Evolutionary conservation across 2,888 invertebrate species (phyloP), one percentile per base, ranked within the genome.

Genomic region (Coleophora flavipennella): DNA sequence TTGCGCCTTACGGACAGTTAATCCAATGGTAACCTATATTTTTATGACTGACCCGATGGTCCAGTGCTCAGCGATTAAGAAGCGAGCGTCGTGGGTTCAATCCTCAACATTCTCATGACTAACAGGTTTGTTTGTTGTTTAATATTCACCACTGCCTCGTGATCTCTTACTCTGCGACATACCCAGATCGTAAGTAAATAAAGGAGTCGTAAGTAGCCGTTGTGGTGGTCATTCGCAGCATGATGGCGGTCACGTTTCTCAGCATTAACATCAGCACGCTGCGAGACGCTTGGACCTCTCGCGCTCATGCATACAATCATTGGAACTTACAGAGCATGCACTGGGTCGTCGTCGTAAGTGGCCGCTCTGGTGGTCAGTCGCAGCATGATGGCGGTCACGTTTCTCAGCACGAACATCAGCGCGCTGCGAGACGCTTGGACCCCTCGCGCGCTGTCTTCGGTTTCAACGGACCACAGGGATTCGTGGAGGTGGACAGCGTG

Each of bases 401-500:
- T 92, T 62, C 96, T 95, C 44, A 99, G 85, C 0, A 95, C 93
- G n/a, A 96, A 87, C 97, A 99, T 96, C 59, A 99, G 85, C 27
- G 92, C 90, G 65, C 68, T 87, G 70, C 69, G 88, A 41, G 62
- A 91, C 88, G 87, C 53, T n/a, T n/a, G n/a, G n/a, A n/a, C n/a
- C 75, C 46, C 1, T 46, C 49, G 11, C 46, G 46, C 13, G 13
- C 31, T 7, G 36, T 12, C 11, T 34, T 10, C 4, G 52, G 52
- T 12, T 54, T 86, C 50, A 52, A 90, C 76, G 46, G 85, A 80
- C 97, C 97, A 97, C 40, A 90, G 81, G 0, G 91, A 89, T 70
- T 95, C 95, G 64, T 93, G 92, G 13, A 95, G 76, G 33, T 87
- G 86, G 8, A 90, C 81, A 8, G 76, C 74, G 62, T 88, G 83